phyloP scores from a whole-genome alignment of 2,888 invertebrate genomes.

The Melanostoma scalare region DNA sequence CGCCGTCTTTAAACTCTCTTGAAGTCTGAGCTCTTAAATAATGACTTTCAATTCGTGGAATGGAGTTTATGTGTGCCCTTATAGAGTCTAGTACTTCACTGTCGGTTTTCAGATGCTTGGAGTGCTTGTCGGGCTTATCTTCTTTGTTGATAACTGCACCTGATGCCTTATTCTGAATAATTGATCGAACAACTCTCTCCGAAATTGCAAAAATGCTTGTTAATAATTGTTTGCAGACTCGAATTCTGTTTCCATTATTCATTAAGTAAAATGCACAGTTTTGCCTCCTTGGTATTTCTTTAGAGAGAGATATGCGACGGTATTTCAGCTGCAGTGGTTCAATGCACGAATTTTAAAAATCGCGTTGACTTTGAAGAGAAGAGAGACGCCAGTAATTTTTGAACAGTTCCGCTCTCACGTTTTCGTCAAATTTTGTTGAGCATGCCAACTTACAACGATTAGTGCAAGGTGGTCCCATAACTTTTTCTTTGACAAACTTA shows the following conservation, averaged over 20 bases:
- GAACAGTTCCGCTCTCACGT: conserved; percentile 21
- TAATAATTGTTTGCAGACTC: conserved; percentile 29
- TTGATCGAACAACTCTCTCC: conserved; percentile 9
- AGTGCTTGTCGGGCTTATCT: conserved; percentile 24
- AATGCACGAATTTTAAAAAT: conserved; percentile 24
- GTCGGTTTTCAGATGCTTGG: conserved; percentile 36
- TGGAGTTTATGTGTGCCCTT: conserved; percentile 8
- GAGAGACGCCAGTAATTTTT: conserved; percentile 20
- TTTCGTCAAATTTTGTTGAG: conserved; percentile 23
- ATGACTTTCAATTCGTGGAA: conserved; percentile 4
- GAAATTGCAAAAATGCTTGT: conserved; percentile 15
- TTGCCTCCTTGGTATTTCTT: too few species aligned
- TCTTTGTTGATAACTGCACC: not conserved
- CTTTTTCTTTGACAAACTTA: conserved; percentile 1
- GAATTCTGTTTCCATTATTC: conserved; percentile 19
- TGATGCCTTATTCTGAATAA: conserved; percentile 15
- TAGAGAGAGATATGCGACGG: conserved; percentile 7
- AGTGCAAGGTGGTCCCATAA: conserved; percentile 31
- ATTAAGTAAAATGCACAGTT: conserved; percentile 1
- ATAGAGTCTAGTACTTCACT: conserved; percentile 21
- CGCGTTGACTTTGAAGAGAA: conserved; percentile 4
- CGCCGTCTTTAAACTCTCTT: conserved; percentile 12
- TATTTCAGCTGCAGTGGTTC: conserved; percentile 19
- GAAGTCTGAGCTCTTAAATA: conserved; percentile 16
- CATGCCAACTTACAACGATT: conserved; percentile 32